Conservation (phyloP, 1,140 invertebrate genomes). For the Panagrolaimus sp. region DNA sequence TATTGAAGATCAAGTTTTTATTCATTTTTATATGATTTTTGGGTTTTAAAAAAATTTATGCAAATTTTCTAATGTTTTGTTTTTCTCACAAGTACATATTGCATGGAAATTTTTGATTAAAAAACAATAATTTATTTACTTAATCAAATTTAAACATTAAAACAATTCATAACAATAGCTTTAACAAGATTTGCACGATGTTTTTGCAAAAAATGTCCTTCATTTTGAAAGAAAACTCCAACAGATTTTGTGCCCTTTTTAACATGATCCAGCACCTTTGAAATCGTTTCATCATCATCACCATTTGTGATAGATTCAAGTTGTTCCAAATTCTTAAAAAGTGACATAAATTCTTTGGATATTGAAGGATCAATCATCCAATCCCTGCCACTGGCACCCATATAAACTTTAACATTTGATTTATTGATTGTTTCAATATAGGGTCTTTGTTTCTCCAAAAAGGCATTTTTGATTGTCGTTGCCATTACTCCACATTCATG, state of each 20-base stretch:
- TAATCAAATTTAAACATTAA: too few species aligned
- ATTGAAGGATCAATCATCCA: constrained; percentile 30
- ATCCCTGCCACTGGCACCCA: constrained; percentile 35
- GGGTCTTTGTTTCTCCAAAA: constrained; percentile 31
- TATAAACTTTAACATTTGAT: constrained; percentile 21
- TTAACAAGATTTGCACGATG: too few species aligned
- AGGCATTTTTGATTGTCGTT: constrained; percentile 19
- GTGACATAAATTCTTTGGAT: constrained; percentile 26
- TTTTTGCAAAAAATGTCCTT: too few species aligned
- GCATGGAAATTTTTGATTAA: too few species aligned
- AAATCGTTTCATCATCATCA: neutral
- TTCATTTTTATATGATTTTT: too few species aligned
- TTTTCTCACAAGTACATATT: too few species aligned
- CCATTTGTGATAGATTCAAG: constrained; percentile 19
- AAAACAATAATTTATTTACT: too few species aligned
- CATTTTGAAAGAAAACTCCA: too few species aligned
- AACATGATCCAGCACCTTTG: neutral
- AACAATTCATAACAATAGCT: too few species aligned
- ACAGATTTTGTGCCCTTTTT: neutral
- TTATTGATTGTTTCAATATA: constrained; percentile 32
- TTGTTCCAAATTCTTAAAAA: constrained; percentile 17
- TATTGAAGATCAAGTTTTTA: too few species aligned
- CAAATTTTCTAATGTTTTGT: too few species aligned
- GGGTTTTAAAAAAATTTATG: too few species aligned
- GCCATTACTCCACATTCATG: neutral